A percentile compares a stretch with the other conserved stretches of the same genome.
These are phyloP conservation scores for Microtus ochrogaster DNA, from an alignment of 2,113 vertebrate species.

Conservation along the genomic window DNA sequence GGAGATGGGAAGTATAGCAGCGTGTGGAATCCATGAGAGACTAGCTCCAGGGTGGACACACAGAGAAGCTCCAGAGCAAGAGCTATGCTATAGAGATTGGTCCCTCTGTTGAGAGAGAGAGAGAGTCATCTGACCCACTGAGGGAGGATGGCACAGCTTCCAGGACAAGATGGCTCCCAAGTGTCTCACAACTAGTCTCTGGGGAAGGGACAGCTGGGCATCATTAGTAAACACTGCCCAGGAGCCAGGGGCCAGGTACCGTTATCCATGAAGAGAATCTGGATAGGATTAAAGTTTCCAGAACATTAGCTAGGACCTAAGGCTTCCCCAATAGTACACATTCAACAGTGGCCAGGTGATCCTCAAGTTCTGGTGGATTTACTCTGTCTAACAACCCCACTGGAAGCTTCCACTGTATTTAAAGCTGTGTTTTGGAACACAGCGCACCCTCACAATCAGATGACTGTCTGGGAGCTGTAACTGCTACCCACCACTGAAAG, in stretches of 20 bases:
- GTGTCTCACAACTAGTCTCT: neutral
- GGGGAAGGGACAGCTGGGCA: neutral
- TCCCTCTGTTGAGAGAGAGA: neutral
- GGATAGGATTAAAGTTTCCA: neutral
- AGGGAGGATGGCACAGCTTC: neutral
- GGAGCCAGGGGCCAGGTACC: neutral
- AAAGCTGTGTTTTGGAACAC: neutral
- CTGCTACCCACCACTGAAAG: neutral
- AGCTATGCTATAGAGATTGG: too few relatives aligned
- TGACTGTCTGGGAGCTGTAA: neutral
- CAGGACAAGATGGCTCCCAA: neutral
- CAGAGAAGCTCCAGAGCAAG: neutral
- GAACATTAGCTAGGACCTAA: neutral
- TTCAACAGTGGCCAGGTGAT: neutral
- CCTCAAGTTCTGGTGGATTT: neutral
- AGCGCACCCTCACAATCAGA: neutral
- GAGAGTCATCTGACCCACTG: neutral
- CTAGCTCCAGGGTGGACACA: neutral
- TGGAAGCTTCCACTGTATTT: neutral
- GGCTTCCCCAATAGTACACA: neutral
- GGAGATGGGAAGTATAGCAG: neutral
- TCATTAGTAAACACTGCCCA: neutral
- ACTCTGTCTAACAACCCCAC: neutral
- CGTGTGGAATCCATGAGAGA: neutral
- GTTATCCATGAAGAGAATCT: neutral